Evolutionary conservation across 2,797 vertebrate genomes (phyloP), one percentile per base, ranked within the genome.

Genomic region (Pantherophis vulpinus): DNA sequence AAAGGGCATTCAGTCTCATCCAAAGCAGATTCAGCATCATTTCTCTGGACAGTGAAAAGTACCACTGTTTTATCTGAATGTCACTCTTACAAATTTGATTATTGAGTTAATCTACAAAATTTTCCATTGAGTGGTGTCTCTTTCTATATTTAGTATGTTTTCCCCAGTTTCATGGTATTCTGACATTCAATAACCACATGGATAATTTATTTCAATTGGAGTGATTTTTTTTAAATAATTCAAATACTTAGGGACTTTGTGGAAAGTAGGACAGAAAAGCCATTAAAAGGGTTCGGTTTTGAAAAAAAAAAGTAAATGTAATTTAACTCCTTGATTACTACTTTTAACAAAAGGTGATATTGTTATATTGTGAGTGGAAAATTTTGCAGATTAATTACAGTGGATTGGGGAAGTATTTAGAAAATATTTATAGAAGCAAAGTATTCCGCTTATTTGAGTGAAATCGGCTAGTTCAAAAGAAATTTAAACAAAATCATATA

Each of bases 401-500:
- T 93, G 79, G 20, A 59, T 90, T 61, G 90, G 54, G 27, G 70
- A 70, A 90, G 32, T 87, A 37, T 74, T 86, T 91, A 93, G 58
- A 74, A 32, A 63, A 63, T 91, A 91, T 89, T 89, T 89, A 58
- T 87, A 87, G 91, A 93, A 86, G 27, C 87, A 93, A 90, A 55
- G 86, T 0, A 7, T 90, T 29, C 93, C 13, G 92, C 42, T 93
- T 56, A 94, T 93, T n/a, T 4, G 0, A 86, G 58, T 91, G 87
- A 93, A 20, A 91, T 94, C 94, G 94, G 3, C 93, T 93, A 47
- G 56, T 93, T 87, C 20, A 47, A n/a, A 93, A 79, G 90, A 89
- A 93, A 93, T 91, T 87, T 87, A 94, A 90, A 88, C 61, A 20
- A 95, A 92, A n/a, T 58, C 32, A 60, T 90, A 91, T 94, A 29